Percentiles rank a stretch among this genome's conserved stretches.
Conservation (phyloP, 1,140 invertebrate genomes). For the Tetramorium parvispinum region DNA sequence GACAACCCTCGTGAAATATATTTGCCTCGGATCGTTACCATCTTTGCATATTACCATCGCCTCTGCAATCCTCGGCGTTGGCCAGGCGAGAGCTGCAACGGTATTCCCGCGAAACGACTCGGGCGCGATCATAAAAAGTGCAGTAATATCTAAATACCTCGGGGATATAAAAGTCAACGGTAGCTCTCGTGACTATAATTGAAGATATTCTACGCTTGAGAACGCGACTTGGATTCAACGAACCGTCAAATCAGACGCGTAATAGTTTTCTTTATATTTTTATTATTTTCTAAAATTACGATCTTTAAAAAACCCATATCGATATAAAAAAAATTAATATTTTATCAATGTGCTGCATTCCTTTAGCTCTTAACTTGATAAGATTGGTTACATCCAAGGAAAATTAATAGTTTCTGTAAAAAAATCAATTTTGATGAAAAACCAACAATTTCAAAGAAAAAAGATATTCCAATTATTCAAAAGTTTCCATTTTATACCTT, state of each 20-base stretch:
- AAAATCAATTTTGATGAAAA: neutral
- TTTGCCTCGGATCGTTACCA: constrained; percentile 66
- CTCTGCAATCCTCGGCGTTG: neutral
- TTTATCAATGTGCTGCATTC: neutral
- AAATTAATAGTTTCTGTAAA: neutral
- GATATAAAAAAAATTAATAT: constrained; percentile 10
- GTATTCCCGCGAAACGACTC: constrained; percentile 13
- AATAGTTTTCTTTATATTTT: neutral
- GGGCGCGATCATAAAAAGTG: neutral
- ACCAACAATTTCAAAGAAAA: neutral
- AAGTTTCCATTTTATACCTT: neutral
- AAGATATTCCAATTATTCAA: neutral
- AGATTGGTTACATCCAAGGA: neutral
- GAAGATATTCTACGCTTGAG: neutral
- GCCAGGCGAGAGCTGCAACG: neutral
- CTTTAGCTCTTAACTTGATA: neutral
- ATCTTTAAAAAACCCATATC: neutral
- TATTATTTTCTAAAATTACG: neutral
- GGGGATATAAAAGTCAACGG: neutral
- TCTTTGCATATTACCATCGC: constrained; percentile 56
- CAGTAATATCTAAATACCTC: constrained; percentile 20
- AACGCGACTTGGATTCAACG: neutral
- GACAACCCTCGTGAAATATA: constrained; percentile 35
- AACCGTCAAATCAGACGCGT: neutral
- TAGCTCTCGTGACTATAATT: neutral